Percentiles rank a stretch among this genome's conserved stretches.
Conservation (phyloP, 2,113 vertebrate species). For the Engystomops pustulosus region DNA sequence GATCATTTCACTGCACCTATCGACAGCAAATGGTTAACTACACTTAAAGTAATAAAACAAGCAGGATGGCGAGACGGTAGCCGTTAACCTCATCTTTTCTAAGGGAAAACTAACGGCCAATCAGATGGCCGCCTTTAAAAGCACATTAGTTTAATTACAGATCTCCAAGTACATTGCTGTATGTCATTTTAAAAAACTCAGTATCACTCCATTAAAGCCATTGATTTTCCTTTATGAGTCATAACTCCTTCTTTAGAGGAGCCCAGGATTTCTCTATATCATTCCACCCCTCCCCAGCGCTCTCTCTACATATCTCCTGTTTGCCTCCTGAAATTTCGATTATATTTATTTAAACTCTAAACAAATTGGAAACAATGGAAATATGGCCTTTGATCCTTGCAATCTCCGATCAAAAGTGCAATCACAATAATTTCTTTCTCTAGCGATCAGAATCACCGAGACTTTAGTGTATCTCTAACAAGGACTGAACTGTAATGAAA, state of each 20-base stretch:
- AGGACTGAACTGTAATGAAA: conserved; percentile 61
- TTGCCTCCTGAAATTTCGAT: conserved; percentile 52
- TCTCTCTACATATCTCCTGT: conserved; percentile 29
- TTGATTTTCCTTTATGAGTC: conserved; percentile 60
- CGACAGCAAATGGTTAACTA: conserved; percentile 54
- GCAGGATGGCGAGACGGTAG: conserved; percentile 40
- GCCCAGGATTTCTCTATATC: conserved; percentile 57
- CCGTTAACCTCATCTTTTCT: conserved; percentile 59
- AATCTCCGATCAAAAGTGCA: conserved; percentile 58
- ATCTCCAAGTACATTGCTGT: conserved; percentile 59
- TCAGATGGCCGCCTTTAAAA: conserved; percentile 58
- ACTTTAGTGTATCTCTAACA: conserved; percentile 60
- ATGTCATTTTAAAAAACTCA: conserved; percentile 61
- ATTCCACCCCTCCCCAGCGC: conserved; percentile 42
- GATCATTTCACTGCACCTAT: neutral
- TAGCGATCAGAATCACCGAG: conserved; percentile 57
- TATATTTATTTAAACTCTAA: conserved; percentile 56
- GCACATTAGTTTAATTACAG: conserved; percentile 61
- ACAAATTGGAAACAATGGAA: conserved; percentile 59
- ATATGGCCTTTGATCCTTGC: conserved; percentile 58
- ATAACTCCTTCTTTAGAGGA: conserved; percentile 60
- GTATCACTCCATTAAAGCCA: conserved; percentile 61
- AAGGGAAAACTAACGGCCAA: conserved; percentile 49
- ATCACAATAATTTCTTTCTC: conserved; percentile 60
- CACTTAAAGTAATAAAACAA: conserved; percentile 56